A percentile compares a stretch with the other conserved stretches of the same genome.
Conservation (phyloP, 2,888 invertebrate species). For the Hyppa rectilinea region DNA sequence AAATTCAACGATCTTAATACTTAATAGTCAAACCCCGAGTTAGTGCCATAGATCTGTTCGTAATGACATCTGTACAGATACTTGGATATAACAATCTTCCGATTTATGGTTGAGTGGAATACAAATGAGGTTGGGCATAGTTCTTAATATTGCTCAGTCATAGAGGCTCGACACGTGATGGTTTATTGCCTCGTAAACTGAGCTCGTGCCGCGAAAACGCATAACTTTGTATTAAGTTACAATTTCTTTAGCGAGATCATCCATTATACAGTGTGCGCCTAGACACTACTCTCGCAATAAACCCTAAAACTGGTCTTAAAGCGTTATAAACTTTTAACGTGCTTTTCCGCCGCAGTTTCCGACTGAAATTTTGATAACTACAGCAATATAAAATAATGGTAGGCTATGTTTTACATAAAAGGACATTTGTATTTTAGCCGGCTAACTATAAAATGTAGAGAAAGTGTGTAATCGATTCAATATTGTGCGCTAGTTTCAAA, state of each 20-base stretch:
- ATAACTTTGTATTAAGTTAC: constrained; percentile 86
- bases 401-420: constrained; percentile 26
- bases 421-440: constrained; percentile 41
- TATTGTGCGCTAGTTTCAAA: constrained; percentile 56
- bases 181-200: constrained; percentile 86
- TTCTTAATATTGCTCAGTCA: constrained; percentile 84
- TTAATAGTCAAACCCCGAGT: constrained; percentile 65
- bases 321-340: constrained; percentile 43
- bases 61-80: constrained; percentile 65
- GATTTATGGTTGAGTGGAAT: constrained; percentile 83
- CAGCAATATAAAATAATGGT: constrained; percentile 18
- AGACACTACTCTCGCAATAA: constrained; percentile 54
- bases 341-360: constrained; percentile 25
- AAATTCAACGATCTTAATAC: constrained; percentile 63
- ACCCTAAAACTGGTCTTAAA: constrained; percentile 42
- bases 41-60: constrained; percentile 70
- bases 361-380: constrained; percentile 30
- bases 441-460: constrained; percentile 53
- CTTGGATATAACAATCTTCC: constrained; percentile 74
- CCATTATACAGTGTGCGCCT: constrained; percentile 65
- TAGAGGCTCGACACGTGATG: constrained; percentile 79
- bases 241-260: constrained; percentile 76
- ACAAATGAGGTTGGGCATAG: constrained; percentile 81
- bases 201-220: constrained; percentile 83
- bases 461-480: constrained; percentile 66